These are phyloP conservation scores for Antechinus flavipes DNA, from an alignment of 2,113 vertebrate genomes.

Conservation along the genomic window DNA sequence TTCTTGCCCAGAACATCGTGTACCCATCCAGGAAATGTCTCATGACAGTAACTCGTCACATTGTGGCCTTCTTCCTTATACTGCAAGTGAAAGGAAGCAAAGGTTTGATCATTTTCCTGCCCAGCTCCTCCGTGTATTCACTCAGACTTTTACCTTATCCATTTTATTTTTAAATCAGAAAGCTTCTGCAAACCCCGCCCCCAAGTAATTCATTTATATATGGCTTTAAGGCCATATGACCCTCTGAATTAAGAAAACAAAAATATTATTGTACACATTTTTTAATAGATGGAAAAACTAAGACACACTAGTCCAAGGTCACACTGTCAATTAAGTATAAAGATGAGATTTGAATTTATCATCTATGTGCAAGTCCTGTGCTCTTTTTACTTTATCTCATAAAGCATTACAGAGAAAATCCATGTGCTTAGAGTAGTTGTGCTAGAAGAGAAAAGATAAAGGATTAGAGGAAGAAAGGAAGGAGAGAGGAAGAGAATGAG, in stretches of 20 bases:
- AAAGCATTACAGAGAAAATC: background rate
- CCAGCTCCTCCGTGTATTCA: background rate
- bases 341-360: background rate
- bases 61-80: constrained; percentile 87
- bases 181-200: background rate
- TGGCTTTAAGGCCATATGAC: background rate
- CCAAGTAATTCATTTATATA: background rate
- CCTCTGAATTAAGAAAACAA: background rate
- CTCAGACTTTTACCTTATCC: background rate
- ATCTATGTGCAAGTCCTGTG: background rate
- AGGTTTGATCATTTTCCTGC: background rate
- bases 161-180: background rate
- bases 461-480: background rate
- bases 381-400: background rate
- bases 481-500: background rate
- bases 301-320: background rate
- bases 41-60: constrained; percentile 94
- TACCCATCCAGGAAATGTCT: constrained; percentile 95
- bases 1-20: constrained; percentile 95
- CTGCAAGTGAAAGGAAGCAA: constrained; percentile 79
- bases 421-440: background rate
- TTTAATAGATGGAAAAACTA: background rate
- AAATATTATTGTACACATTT: background rate
- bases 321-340: background rate
- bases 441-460: background rate